These are phyloP conservation scores for Lissonota sp. DNA, from an alignment of 2,888 invertebrate species.

Conservation along the genomic window DNA sequence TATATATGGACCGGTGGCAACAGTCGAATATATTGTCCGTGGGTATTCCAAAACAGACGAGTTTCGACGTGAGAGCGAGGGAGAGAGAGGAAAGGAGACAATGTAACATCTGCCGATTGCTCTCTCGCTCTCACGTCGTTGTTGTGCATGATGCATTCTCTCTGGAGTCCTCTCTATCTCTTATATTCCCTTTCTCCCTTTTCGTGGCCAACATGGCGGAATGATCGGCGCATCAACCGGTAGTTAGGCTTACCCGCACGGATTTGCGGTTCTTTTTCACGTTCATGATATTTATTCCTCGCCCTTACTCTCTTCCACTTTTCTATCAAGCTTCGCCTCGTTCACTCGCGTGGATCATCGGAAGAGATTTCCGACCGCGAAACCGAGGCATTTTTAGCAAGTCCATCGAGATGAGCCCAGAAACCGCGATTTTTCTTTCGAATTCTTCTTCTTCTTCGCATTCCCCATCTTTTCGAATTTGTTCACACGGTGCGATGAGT, in stretches of 20 bases:
- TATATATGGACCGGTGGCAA: slow-evolving; percentile 44
- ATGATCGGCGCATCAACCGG: slow-evolving; percentile 82
- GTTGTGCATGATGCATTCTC: neutral
- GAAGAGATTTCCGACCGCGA: slow-evolving; percentile 6
- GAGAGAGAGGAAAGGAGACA: slow-evolving; percentile 52
- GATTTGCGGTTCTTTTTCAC: slow-evolving; percentile 83
- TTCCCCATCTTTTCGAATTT: slow-evolving; percentile 44
- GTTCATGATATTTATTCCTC: slow-evolving; percentile 51
- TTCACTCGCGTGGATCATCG: slow-evolving; percentile 54
- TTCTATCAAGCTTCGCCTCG: neutral
- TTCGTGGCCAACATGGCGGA: slow-evolving; percentile 82
- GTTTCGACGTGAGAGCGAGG: slow-evolving; percentile 36
- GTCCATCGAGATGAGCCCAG: slow-evolving; percentile 37
- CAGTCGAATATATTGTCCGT: slow-evolving; percentile 51
- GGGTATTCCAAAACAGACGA: slow-evolving; percentile 26
- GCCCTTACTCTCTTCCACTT: slow-evolving; percentile 30
- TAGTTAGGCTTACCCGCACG: slow-evolving; percentile 82
- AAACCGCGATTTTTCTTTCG: slow-evolving; percentile 23
- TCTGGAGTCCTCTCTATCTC: neutral
- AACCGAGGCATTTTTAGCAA: slow-evolving; percentile 54
- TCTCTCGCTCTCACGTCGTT: slow-evolving; percentile 30
- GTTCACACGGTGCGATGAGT: slow-evolving; percentile 31
- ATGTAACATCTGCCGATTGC: slow-evolving; percentile 70
- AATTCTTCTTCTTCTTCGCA: slow-evolving; percentile 18
- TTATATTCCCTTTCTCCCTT: slow-evolving; percentile 72